phyloP scores from a whole-genome alignment of 1,140 invertebrate species.

The Drosophila nigrodunni region DNA sequence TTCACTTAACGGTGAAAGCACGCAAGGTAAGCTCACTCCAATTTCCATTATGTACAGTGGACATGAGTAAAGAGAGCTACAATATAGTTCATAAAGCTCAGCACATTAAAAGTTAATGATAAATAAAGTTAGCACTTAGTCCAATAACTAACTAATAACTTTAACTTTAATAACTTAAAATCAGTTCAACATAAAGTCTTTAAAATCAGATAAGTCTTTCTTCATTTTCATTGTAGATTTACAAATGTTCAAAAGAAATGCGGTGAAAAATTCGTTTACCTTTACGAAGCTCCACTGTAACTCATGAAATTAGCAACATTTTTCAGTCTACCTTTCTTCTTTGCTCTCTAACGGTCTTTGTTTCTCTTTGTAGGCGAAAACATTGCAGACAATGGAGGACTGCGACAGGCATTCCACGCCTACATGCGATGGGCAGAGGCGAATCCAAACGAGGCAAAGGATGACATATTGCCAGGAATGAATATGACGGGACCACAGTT shows the following conservation, averaged over 20 bases:
- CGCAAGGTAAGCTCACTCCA: conserved; percentile 85
- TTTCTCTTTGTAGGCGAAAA: conserved; percentile 88
- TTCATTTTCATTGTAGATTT: no score
- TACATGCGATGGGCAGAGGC: conserved; percentile 74
- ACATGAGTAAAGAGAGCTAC: no score
- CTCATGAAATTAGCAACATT: neutral
- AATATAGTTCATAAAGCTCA: neutral
- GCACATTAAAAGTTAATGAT: neutral
- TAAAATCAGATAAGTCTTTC: no score
- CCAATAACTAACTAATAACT: no score
- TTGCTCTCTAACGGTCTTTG: neutral
- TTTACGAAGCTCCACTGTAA: neutral
- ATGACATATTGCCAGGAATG: conserved; percentile 89
- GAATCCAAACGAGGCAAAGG: conserved; percentile 56
- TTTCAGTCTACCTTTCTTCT: neutral
- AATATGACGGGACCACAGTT: conserved; percentile 90
- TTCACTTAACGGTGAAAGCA: conserved; percentile 85
- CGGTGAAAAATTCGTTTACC: no score
- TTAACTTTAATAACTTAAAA: no score
- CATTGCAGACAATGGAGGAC: conserved; percentile 95
- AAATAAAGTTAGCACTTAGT: no score
- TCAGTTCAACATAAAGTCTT: no score
- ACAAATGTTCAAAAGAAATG: no score
- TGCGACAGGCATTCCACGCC: conserved; percentile 92
- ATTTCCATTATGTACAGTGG: neutral